phyloP scores from a whole-genome alignment of 2,797 vertebrate genomes.

The Garrulus glandarius region DNA sequence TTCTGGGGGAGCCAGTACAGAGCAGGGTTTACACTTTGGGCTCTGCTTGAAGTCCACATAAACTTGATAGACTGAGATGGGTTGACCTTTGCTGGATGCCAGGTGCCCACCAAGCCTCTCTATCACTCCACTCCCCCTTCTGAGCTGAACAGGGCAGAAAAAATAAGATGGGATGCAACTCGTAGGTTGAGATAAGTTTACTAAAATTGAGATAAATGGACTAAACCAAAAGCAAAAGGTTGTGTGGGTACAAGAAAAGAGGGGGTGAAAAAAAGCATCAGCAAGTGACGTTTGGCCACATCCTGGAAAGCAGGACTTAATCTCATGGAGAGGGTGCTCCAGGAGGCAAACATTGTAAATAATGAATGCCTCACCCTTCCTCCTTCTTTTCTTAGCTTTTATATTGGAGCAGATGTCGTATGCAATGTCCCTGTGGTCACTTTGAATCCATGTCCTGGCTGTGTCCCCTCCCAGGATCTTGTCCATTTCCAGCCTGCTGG shows the following conservation, averaged over 20 bases:
- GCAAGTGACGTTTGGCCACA: no score
- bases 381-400: neutral
- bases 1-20: neutral
- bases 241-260: neutral
- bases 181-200: neutral
- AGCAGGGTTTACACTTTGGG: neutral
- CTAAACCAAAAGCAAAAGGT: neutral
- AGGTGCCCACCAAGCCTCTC: neutral
- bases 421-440: neutral
- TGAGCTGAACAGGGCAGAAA: neutral
- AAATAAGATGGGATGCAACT: neutral
- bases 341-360: neutral
- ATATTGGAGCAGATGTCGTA: neutral
- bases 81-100: no score
- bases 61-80: neutral
- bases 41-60: neutral
- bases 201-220: neutral
- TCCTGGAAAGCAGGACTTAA: fast-evolving
- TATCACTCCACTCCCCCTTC: neutral
- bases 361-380: fast-evolving
- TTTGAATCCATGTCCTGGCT: neutral
- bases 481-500: neutral
- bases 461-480: neutral
- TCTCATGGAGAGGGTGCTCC: neutral
- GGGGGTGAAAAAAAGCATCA: fast-evolving